Conservation (phyloP, 2,113 vertebrate species). For the Hyla sarda region DNA sequence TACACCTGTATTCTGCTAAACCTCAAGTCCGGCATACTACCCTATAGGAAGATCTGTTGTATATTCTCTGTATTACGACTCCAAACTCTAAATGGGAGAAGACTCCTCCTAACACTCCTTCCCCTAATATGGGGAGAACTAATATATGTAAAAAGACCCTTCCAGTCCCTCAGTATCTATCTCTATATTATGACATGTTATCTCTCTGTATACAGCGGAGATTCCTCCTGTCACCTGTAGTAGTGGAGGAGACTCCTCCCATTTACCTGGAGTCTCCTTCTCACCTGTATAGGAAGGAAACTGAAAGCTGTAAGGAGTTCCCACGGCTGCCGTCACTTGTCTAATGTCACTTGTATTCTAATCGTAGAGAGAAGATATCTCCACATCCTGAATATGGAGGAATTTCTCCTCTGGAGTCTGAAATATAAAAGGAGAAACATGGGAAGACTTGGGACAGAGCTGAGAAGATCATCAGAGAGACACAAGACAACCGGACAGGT, state of each 20-base stretch:
- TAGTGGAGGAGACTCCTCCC: neutral
- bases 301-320: neutral
- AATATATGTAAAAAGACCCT: too few relatives aligned
- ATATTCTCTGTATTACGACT: too few relatives aligned
- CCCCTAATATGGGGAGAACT: too few relatives aligned
- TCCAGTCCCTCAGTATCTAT: too few relatives aligned
- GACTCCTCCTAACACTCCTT: too few relatives aligned
- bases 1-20: too few relatives aligned
- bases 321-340: neutral
- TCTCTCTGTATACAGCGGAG: too few relatives aligned
- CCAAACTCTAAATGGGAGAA: too few relatives aligned
- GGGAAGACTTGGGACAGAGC: neutral
- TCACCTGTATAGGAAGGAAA: conserved; percentile 30
- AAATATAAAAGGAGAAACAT: neutral
- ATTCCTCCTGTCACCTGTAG: too few relatives aligned
- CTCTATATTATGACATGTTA: too few relatives aligned
- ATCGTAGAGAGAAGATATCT: neutral
- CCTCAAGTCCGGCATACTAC: too few relatives aligned
- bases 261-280: neutral
- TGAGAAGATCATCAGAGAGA: neutral
- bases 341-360: neutral
- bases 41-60: too few relatives aligned
- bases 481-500: neutral
- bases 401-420: neutral
- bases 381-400: neutral